These are phyloP conservation scores for Callorhinus ursinus DNA, from an alignment of 2,113 vertebrate species.

Conservation along the genomic window DNA sequence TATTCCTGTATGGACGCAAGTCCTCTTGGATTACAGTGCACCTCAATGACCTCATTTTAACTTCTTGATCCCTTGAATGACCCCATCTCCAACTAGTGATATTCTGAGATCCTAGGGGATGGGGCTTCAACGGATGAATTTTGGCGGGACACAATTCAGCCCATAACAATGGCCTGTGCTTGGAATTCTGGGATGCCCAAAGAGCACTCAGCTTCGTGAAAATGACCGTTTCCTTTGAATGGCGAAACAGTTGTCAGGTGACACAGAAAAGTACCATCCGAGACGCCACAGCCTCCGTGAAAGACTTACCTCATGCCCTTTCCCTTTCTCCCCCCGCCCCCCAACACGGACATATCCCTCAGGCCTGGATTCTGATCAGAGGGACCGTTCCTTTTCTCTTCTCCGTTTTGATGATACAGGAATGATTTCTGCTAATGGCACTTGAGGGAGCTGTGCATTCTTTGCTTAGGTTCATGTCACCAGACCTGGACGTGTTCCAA, in stretches of 20 bases:
- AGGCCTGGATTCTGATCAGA: neutral
- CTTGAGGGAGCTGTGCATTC: neutral
- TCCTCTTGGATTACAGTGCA: fast-evolving
- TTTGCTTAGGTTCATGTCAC: neutral
- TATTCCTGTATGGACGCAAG: neutral
- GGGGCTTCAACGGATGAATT: neutral
- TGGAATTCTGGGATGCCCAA: too few relatives aligned
- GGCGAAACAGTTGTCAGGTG: neutral
- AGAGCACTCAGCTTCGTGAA: neutral
- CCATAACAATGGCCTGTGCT: fast-evolving
- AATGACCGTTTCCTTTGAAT: neutral
- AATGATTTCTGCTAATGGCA: neutral
- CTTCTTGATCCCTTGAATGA: neutral
- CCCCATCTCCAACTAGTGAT: neutral
- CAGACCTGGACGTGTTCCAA: fast-evolving
- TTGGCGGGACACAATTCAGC: neutral
- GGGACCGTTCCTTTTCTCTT: fast-evolving
- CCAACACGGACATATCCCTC: neutral
- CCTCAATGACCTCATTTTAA: fast-evolving
- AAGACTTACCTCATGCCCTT: fast-evolving
- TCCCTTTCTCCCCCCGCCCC: fast-evolving
- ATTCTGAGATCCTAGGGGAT: neutral
- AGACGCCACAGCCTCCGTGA: fast-evolving
- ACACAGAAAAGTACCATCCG: fast-evolving
- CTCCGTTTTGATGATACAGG: neutral